These are phyloP conservation scores for Eupsittula cactorum DNA, from an alignment of 2,113 vertebrate species.

Conservation along the genomic window DNA sequence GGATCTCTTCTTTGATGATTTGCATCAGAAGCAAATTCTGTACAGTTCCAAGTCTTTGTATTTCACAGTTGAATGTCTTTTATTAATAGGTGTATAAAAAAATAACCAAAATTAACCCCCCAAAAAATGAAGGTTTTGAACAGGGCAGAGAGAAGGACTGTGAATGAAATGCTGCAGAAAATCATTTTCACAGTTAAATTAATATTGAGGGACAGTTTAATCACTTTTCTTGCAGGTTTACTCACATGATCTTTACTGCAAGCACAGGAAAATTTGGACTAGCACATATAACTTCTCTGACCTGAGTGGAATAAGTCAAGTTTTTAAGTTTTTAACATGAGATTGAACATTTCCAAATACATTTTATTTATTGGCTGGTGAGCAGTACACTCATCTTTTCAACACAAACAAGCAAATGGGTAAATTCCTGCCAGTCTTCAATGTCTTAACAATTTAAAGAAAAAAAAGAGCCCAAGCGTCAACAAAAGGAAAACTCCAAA, in stretches of 20 bases:
- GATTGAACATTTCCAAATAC: neutral
- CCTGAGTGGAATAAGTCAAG: fast-evolving
- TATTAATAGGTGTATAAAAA: neutral
- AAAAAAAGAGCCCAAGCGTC: neutral
- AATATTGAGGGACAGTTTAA: neutral
- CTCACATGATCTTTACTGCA: neutral
- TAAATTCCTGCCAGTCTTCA: neutral
- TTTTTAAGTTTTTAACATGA: neutral
- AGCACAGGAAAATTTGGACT: neutral
- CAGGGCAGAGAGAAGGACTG: neutral
- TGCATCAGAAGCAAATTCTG: neutral
- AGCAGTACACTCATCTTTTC: neutral
- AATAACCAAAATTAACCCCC: neutral
- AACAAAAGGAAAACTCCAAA: neutral
- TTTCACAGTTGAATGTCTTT: neutral
- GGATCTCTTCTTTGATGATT: neutral
- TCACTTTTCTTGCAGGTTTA: neutral
- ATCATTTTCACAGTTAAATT: neutral
- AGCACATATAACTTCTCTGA: neutral
- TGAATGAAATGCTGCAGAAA: neutral
- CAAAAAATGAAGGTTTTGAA: neutral
- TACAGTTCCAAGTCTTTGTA: neutral
- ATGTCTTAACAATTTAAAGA: neutral
- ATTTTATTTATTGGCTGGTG: neutral
- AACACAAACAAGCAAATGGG: neutral